phyloP scores from a whole-genome alignment of 2,888 invertebrate species.

The Digitonthophagus gazella region DNA sequence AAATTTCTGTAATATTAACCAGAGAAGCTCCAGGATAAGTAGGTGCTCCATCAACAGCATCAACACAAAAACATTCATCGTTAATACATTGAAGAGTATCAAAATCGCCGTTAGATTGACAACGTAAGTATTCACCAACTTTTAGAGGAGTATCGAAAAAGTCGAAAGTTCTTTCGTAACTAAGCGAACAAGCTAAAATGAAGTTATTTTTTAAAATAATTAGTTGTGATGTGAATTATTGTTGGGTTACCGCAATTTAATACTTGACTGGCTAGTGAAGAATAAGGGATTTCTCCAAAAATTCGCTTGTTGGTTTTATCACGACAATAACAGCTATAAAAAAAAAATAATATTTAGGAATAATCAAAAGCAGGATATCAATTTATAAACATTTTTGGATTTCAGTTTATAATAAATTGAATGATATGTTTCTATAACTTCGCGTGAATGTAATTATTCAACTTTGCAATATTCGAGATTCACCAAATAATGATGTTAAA shows the following conservation, averaged over 20 bases:
- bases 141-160: conserved; percentile 49
- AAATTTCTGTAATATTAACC: conserved; percentile 44
- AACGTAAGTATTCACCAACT: conserved; percentile 53
- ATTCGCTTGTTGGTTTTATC: conserved; percentile 61
- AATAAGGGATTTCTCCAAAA: conserved; percentile 63
- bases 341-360: conserved; percentile 14
- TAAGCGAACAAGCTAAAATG: conserved; percentile 59
- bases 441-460: too few species aligned
- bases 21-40: conserved; percentile 41
- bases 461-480: too few species aligned
- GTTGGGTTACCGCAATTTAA: conserved; percentile 65
- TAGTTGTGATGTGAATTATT: not conserved
- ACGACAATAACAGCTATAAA: conserved; percentile 63
- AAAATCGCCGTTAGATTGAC: conserved; percentile 65
- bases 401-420: too few species aligned
- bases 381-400: conserved; percentile 3
- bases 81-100: conserved; percentile 65
- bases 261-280: conserved; percentile 47
- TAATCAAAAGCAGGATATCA: not conserved
- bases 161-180: conserved; percentile 53
- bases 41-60: conserved; percentile 55
- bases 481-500: too few species aligned
- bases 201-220: not conserved
- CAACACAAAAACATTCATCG: conserved; percentile 60
- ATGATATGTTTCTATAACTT: too few species aligned